Evolutionary conservation across 1,140 invertebrate genomes (phyloP).

Genomic region (Physella acuta): DNA sequence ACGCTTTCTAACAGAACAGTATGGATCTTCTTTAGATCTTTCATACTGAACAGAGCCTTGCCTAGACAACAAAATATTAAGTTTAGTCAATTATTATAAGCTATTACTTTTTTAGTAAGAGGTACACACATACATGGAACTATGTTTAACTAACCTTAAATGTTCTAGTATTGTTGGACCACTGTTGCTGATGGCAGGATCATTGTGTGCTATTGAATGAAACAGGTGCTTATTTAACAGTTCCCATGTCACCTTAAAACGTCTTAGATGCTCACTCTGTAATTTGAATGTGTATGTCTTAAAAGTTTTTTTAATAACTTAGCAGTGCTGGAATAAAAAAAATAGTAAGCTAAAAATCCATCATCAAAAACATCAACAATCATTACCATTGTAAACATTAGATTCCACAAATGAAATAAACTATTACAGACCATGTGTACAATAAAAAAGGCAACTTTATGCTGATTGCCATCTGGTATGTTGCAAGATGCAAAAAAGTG

Average conservation of each 20-base stretch:
- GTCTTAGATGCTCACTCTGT: slow-evolving; percentile 63
- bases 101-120: neutral
- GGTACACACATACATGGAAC: neutral
- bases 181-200: slow-evolving; percentile 67
- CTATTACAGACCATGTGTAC: too few relatives aligned
- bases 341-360: too few relatives aligned
- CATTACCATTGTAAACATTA: too few relatives aligned
- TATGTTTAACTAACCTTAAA: too few relatives aligned
- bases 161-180: slow-evolving; percentile 62
- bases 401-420: too few relatives aligned
- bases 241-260: slow-evolving; percentile 69
- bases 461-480: too few relatives aligned
- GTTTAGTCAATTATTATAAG: too few relatives aligned
- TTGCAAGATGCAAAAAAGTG: too few relatives aligned
- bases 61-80: slow-evolving; percentile 27
- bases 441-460: too few relatives aligned
- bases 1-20: slow-evolving; percentile 63
- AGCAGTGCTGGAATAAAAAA: too few relatives aligned
- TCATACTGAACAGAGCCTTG: slow-evolving; percentile 50
- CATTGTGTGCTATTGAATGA: slow-evolving; percentile 67
- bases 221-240: slow-evolving; percentile 70
- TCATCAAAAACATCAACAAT: too few relatives aligned
- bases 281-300: neutral
- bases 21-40: slow-evolving; percentile 60
- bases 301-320: too few relatives aligned